Conservation (phyloP, 2,888 invertebrate genomes). For the Noctua janthina region DNA sequence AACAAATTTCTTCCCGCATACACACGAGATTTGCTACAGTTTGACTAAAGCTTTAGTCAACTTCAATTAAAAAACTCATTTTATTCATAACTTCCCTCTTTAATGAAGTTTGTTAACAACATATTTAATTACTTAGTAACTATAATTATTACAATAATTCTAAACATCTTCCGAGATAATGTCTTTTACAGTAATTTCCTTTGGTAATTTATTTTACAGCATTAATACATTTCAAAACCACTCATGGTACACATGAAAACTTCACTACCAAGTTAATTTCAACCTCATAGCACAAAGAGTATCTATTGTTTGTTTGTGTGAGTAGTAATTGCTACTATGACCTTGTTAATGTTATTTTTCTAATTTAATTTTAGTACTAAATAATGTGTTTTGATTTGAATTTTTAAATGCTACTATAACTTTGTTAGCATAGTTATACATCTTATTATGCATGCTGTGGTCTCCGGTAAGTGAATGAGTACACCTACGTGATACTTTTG, state of each 20-base stretch:
- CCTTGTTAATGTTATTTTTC: no score
- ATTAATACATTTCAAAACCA: not conserved
- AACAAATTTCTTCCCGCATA: not conserved
- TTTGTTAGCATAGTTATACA: no score
- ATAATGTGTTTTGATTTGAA: no score
- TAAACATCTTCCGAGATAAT: not conserved
- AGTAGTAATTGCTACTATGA: no score
- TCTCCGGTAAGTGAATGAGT: no score
- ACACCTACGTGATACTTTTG: no score
- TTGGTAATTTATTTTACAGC: slow-evolving; percentile 6
- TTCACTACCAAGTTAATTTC: not conserved
- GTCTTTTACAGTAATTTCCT: not conserved
- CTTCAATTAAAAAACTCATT: not conserved
- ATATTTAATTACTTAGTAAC: not conserved
- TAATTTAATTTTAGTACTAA: no score
- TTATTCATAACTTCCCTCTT: not conserved
- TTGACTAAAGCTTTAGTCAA: not conserved
- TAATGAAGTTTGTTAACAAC: not conserved
- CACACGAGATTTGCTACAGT: not conserved
- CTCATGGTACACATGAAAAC: not conserved
- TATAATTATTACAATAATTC: not conserved
- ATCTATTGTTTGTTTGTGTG: no score
- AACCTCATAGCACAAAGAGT: not conserved
- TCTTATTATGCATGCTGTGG: no score
- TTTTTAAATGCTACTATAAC: no score